These are phyloP conservation scores for Stenopsyche tienmushanensis DNA, from an alignment of 1,140 invertebrate species.

Conservation along the genomic window DNA sequence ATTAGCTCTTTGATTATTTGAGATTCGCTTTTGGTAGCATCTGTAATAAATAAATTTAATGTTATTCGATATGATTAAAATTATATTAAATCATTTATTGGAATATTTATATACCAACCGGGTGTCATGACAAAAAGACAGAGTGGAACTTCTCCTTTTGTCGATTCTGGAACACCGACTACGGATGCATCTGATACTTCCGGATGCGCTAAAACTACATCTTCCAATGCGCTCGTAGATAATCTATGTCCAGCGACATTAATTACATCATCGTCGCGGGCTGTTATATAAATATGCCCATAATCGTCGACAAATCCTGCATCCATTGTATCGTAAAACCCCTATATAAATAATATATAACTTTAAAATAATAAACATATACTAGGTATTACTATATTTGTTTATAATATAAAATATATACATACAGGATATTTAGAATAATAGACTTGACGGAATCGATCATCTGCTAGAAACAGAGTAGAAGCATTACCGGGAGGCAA, in stretches of 20 bases:
- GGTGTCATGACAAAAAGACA: conserved; percentile 77
- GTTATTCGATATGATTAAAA: conserved; percentile 4
- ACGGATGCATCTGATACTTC: conserved; percentile 83
- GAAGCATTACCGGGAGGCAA: conserved; percentile 84
- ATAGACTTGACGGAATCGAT: conserved; percentile 79
- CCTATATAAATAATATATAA: conserved; percentile 56
- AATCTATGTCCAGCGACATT: conserved; percentile 92
- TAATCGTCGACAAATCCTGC: conserved; percentile 82
- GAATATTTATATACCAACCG: conserved; percentile 30
- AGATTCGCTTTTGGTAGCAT: conserved; percentile 58
- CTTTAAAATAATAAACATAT: neutral
- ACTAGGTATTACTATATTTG: neutral
- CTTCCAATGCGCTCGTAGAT: conserved; percentile 85
- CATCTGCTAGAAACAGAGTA: conserved; percentile 78
- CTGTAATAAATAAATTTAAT: conserved; percentile 45
- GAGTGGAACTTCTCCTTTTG: conserved; percentile 87
- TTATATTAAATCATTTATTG: neutral
- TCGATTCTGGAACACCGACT: conserved; percentile 82
- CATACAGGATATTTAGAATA: conserved; percentile 79
- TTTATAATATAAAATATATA: conserved; percentile 25
- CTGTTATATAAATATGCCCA: conserved; percentile 85
- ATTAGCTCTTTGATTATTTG: conserved; percentile 68
- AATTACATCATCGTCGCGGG: conserved; percentile 93
- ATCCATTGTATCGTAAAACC: conserved; percentile 96
- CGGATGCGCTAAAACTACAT: conserved; percentile 80